These are phyloP conservation scores for Synchiropus splendidus DNA, from an alignment of 2,113 vertebrate species.

Conservation along the genomic window DNA sequence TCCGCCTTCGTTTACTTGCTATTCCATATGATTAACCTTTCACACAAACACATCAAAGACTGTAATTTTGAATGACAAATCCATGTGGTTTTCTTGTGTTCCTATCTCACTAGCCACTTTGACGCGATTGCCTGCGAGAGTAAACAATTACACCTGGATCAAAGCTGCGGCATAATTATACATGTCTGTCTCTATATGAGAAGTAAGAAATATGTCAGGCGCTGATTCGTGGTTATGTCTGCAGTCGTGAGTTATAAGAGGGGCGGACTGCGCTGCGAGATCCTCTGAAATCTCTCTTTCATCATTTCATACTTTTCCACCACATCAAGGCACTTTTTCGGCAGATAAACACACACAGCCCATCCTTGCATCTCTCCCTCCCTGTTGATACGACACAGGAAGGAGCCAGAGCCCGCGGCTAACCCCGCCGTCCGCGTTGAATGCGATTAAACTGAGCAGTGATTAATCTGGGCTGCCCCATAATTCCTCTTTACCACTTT, in stretches of 20 bases:
- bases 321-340: slow-evolving; percentile 35
- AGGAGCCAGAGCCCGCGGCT: slow-evolving; percentile 47
- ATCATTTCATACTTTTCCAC: slow-evolving; percentile 42
- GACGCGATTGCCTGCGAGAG: slow-evolving; percentile 31
- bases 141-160: slow-evolving; percentile 57
- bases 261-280: slow-evolving; percentile 26
- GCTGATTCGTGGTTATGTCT: slow-evolving; percentile 46
- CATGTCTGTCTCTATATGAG: too few relatives aligned
- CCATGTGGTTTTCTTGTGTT: slow-evolving; percentile 24
- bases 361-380: slow-evolving; percentile 20
- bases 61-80: slow-evolving; percentile 12
- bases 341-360: slow-evolving; percentile 3
- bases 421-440: slow-evolving; percentile 47
- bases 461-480: slow-evolving; percentile 68
- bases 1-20: not conserved
- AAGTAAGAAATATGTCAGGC: slow-evolving; percentile 21
- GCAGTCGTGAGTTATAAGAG: slow-evolving; percentile 32
- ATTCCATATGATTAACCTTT: slow-evolving; percentile 5
- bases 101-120: slow-evolving; percentile 13
- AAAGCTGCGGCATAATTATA: slow-evolving; percentile 47
- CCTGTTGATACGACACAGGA: slow-evolving; percentile 46
- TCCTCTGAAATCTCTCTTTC: slow-evolving; percentile 43
- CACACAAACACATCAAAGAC: slow-evolving; percentile 5
- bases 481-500: slow-evolving; percentile 70
- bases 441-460: slow-evolving; percentile 62